Base-by-base conservation (phyloP, 2,113 vertebrate species). In the Acrocephalus arundinaceus region DNA sequence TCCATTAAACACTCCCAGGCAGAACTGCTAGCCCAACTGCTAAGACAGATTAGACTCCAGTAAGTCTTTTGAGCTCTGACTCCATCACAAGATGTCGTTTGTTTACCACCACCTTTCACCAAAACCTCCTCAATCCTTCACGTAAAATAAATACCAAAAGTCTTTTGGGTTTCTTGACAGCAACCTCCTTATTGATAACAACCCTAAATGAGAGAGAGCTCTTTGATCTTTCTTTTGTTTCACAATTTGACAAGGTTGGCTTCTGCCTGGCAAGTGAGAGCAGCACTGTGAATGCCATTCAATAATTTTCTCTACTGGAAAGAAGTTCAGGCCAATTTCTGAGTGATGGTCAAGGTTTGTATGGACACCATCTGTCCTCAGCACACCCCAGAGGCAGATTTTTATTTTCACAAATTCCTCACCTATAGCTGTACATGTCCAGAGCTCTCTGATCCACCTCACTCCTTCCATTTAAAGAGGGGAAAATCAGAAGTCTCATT, bases 381-480 rank as follows among this genome's bases (percentile, higher is more conserved):
- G 33, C 39, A 79, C 21, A 27, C 62, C 59, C 37, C 52, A 57
- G 54, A 65, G 77, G 22, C 23, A 85, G 58, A 31, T 68, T 35
- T 71, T 18, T 27, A 6, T 3, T 9, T 49, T 13, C 65, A 71
- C 27, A 55, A 68, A 77, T 37, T 39, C 54, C 59, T 70, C 55
- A 49, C 25, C 25, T 0, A 1, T 41, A 87, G 41, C 35, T 17
- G 8, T 84, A 37, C 0, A 0, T 27, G 33, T 49, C 39, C 4
- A 0, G 39, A 89, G 17, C 30, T 57, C 79, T 85, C 46, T 66
- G 59, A 66, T 31, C 35, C 51, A 45, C 62, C 18, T n/a, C 21
- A 9, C 13, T 65, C 61, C 23, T 75, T 57, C 46, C 46, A 74
- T 20, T 51, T 30, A 58, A 35, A 71, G 37, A 7, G 15, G 11